Conservation (phyloP, 2,888 invertebrate genomes). For the Ctena decussata region DNA sequence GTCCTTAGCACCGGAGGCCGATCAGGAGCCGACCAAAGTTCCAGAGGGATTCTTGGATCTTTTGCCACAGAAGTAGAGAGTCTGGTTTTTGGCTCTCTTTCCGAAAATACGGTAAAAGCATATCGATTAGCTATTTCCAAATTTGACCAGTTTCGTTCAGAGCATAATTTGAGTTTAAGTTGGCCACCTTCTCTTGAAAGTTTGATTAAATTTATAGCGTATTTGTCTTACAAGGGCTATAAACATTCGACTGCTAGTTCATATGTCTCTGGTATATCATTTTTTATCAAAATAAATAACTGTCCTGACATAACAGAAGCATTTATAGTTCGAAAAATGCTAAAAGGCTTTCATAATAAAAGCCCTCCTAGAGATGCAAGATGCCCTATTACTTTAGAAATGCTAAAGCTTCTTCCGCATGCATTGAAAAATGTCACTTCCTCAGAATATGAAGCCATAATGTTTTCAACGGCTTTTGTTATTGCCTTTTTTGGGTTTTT, state of each 20-base stretch:
- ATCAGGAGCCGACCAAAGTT: too few relatives aligned
- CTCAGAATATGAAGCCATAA: neutral
- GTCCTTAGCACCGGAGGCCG: too few relatives aligned
- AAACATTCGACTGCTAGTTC: neutral
- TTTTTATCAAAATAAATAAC: neutral
- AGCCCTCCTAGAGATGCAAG: neutral
- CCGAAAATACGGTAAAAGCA: too few relatives aligned
- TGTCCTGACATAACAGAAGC: neutral
- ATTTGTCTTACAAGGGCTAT: too few relatives aligned
- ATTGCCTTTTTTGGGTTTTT: neutral
- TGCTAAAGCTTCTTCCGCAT: neutral
- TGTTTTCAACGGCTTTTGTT: neutral
- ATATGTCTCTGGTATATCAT: neutral
- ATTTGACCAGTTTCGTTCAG: too few relatives aligned
- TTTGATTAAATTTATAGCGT: too few relatives aligned
- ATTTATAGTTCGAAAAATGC: conserved; percentile 2
- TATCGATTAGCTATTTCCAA: too few relatives aligned
- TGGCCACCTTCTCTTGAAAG: too few relatives aligned
- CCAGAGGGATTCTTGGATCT: too few relatives aligned
- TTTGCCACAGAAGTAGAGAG: too few relatives aligned
- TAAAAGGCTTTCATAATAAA: neutral
- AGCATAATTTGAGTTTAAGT: too few relatives aligned
- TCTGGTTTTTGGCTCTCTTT: too few relatives aligned
- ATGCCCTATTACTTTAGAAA: neutral
- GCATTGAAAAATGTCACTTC: neutral